These are phyloP conservation scores for Rhizoglyphus robini DNA, from an alignment of 1,140 invertebrate species.

Conservation along the genomic window DNA sequence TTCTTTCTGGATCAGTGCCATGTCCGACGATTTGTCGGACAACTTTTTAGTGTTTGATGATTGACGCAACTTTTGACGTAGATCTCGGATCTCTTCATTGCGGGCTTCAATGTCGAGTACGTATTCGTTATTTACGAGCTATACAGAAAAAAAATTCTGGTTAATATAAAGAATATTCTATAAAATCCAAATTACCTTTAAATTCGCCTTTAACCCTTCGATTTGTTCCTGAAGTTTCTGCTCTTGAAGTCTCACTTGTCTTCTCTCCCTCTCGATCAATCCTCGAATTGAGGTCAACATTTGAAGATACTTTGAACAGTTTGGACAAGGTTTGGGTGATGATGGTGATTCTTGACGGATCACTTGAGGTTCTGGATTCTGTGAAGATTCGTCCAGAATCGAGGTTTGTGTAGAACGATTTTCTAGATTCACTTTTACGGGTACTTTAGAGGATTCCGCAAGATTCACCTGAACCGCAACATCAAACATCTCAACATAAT, in stretches of 20 bases:
- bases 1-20: no score
- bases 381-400: background rate
- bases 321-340: background rate
- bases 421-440: background rate
- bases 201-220: background rate
- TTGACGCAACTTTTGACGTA: background rate
- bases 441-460: no score
- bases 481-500: constrained; percentile 3
- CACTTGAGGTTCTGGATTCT: no score
- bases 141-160: background rate
- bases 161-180: background rate
- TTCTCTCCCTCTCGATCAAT: background rate
- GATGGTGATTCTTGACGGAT: no score
- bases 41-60: background rate
- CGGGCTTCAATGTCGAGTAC: background rate
- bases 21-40: background rate
- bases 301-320: background rate
- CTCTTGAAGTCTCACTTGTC: background rate
- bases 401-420: background rate
- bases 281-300: background rate
- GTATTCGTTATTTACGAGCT: constrained; percentile 2
- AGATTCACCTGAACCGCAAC: background rate
- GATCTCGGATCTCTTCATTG: constrained; percentile 1
- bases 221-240: background rate
- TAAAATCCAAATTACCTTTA: background rate